Percentiles rank a stretch among this genome's conserved stretches.
These are phyloP conservation scores for Muntiacus muntjak DNA, from an alignment of 2,113 vertebrate genomes.

Conservation along the genomic window DNA sequence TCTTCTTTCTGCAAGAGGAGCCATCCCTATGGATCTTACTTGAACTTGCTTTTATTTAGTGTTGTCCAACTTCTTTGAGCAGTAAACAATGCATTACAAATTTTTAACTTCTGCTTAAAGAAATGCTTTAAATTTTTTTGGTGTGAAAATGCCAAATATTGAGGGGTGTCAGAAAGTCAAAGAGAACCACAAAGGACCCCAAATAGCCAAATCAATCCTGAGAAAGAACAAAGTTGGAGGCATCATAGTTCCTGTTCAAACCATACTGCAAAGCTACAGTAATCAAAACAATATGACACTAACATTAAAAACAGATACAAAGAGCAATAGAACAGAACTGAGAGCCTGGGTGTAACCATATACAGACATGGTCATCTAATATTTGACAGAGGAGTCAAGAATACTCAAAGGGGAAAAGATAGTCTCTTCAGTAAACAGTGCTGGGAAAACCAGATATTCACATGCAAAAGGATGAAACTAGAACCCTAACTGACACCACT, in stretches of 20 bases:
- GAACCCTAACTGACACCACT: background rate
- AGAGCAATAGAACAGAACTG: background rate
- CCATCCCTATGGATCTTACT: rapidly evolving
- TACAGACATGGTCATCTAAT: background rate
- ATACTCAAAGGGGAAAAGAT: background rate
- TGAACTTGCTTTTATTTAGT: background rate
- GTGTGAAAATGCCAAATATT: background rate
- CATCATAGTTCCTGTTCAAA: background rate
- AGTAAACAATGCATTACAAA: background rate
- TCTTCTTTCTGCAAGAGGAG: background rate
- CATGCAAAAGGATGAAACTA: background rate
- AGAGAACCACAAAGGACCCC: background rate
- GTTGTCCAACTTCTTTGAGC: background rate
- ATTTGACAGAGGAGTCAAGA: background rate
- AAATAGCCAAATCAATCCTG: background rate
- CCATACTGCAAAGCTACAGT: background rate
- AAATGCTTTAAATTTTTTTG: background rate
- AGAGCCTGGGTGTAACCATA: background rate
- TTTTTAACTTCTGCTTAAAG: background rate
- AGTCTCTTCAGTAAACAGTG: background rate
- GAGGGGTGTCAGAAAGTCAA: background rate
- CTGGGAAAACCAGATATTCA: background rate
- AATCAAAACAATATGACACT: background rate
- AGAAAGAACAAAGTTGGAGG: background rate
- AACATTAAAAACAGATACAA: background rate